Evolutionary conservation across 2,797 vertebrate species (phyloP).

Genomic region (Brotula barbata): DNA sequence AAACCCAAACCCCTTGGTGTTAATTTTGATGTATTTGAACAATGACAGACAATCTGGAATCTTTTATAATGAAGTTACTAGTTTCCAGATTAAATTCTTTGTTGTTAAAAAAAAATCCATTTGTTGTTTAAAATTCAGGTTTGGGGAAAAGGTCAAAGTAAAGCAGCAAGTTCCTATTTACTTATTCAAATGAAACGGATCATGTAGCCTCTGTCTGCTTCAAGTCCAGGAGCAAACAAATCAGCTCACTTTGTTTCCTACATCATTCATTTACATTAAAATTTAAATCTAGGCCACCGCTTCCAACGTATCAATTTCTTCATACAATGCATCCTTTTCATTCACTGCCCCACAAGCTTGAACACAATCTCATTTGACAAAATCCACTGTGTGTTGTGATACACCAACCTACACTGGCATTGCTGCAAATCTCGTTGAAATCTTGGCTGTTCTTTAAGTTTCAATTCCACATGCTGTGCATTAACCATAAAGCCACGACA

Average conservation of each 20-base stretch:
- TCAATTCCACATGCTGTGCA: neutral
- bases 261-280: constrained; percentile 80
- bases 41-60: too few species aligned
- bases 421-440: constrained; percentile 6
- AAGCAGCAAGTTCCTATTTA: constrained; percentile 59
- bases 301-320: constrained; percentile 65
- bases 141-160: constrained; percentile 15
- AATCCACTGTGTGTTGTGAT: constrained; percentile 5
- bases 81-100: neutral
- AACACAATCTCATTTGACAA: constrained; percentile 34
- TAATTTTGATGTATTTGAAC: too few species aligned
- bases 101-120: neutral
- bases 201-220: constrained; percentile 49
- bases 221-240: constrained; percentile 67
- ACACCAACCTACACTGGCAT: neutral
- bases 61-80: too few species aligned
- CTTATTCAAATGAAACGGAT: constrained; percentile 70
- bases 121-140: constrained; percentile 36
- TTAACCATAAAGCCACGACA: neutral
- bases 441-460: constrained; percentile 1
- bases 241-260: constrained; percentile 78
- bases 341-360: constrained; percentile 29
- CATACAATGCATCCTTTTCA: constrained; percentile 61
- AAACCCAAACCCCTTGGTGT: too few species aligned
- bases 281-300: constrained; percentile 66